Evolutionary conservation across 1,140 invertebrate species (phyloP), one percentile per base, ranked within the genome.

Genomic region (Leguminivora glycinivorella): DNA sequence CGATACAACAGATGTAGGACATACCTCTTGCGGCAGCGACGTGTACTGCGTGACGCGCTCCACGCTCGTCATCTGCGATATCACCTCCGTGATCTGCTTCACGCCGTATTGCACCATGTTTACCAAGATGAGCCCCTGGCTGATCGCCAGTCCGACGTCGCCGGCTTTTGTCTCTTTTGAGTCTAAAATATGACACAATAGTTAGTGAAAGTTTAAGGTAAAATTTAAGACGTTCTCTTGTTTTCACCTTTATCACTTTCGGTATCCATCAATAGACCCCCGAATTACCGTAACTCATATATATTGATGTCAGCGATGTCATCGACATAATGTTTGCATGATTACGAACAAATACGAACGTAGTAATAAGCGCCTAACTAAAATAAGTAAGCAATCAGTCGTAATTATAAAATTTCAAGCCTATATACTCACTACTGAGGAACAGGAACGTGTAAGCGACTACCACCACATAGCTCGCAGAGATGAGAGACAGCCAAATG

Each of bases 71-170:
- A 98, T 96, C 82, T 97, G 94, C 70, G 95, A 96, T 76, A 98
- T 93, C 1, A 96, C 94, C 87, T 98, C 97, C 0, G 96, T 95
- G 12, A 94, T 94, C 85, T 97, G 96, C 60, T 96, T 93, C 68
- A 94, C 96, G 4, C 96, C 96, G 94, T 96, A 97, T 86, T 98
- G 97, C 71, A 97, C 95, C 93, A 96, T 95, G n/a, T 96, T 96
- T 19, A 96, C 96, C 40, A 98, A 84, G 6, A 95, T 94, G 71
- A 98, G 94, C 22, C 95, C 95, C 76, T 97, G 96, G 1, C 96
- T 96, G 52, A 98, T 94, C 1, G 96, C 96, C 47, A 98, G 79
- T 10, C 97, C 97, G 5, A 98, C 96, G 72, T 95, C 93, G 0
- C 95, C 94, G 4, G 93, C 92, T 68, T 87, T 88, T 10, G 90